Percentiles rank a stretch among this genome's conserved stretches.
phyloP scores from a whole-genome alignment of 2,797 vertebrate species.

The Pseudopleuronectes americanus region DNA sequence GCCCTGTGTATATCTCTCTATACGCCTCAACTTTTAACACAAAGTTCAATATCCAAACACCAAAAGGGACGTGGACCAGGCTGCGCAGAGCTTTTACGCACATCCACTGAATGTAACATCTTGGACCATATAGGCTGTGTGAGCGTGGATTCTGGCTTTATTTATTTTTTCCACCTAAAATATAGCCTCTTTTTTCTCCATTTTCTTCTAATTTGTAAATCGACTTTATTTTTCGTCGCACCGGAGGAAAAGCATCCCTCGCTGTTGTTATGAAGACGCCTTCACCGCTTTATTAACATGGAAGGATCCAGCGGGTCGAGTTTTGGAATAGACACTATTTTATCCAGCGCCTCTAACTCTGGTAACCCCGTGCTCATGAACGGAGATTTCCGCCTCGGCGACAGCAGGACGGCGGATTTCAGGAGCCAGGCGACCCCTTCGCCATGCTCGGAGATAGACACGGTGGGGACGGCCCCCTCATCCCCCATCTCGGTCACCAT shows the following conservation, averaged over 20 bases:
- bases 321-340: constrained; percentile 99
- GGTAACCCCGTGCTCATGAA: constrained; percentile 91
- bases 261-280: constrained; percentile 87
- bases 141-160: constrained; percentile 4
- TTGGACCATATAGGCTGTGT: not conserved
- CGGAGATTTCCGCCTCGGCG: constrained; percentile 92
- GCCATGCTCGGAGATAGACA: constrained; percentile 97
- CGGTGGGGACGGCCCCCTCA: constrained; percentile 94
- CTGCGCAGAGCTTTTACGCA: constrained; percentile 61
- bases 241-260: constrained; percentile 47
- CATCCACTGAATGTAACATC: not conserved
- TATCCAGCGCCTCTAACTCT: constrained; percentile 89
- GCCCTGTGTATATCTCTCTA: constrained; percentile 83
- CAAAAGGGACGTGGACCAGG: constrained; percentile 76
- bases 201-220: not conserved
- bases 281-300: constrained; percentile 85
- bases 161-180: not conserved
- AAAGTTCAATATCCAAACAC: constrained; percentile 87
- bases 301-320: constrained; percentile 95
- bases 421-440: constrained; percentile 92
- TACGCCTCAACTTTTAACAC: constrained; percentile 89
- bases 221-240: constrained; percentile 4
- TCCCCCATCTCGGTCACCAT: constrained; percentile 96
- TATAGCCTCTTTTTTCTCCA: constrained; percentile 7
- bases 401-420: constrained; percentile 92